phyloP scores from a whole-genome alignment of 2,888 invertebrate species.

The Cerastis leucographa region DNA sequence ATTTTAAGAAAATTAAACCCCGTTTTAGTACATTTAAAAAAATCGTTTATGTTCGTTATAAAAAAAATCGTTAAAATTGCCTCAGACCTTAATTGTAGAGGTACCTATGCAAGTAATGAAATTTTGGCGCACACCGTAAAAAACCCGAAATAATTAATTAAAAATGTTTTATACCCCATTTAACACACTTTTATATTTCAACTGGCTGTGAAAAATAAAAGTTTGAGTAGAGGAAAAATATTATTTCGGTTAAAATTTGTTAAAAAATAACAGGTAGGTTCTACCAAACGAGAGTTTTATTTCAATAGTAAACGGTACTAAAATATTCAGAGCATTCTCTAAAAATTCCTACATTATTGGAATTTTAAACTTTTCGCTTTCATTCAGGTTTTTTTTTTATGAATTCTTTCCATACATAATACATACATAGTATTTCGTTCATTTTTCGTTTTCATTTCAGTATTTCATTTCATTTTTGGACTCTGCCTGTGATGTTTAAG shows the following conservation, averaged over 20 bases:
- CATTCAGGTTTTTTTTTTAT: no score
- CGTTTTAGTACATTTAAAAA: conserved; percentile 26
- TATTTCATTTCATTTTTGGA: no score
- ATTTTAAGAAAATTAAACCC: background rate
- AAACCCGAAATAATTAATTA: conserved; percentile 33
- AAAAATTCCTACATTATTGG: background rate
- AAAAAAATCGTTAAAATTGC: conserved; percentile 15
- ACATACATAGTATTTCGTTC: no score
- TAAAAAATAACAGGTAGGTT: background rate
- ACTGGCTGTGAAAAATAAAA: conserved; percentile 30
- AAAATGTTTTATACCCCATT: conserved; percentile 24
- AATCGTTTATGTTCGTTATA: conserved; percentile 15
- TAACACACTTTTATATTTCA: conserved; percentile 19
- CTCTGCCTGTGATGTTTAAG: no score
- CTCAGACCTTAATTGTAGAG: background rate
- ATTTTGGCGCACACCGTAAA: conserved; percentile 36
- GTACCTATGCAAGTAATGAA: conserved; percentile 27
- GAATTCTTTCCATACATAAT: no score
- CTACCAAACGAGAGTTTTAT: conserved; percentile 10
- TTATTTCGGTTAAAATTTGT: background rate
- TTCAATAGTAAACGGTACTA: background rate
- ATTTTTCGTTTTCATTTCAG: no score
- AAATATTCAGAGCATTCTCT: background rate
- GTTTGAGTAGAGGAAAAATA: conserved; percentile 4
- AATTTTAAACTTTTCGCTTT: background rate